Conservation (phyloP, 2,888 invertebrate genomes). For the Andrena marginata region DNA sequence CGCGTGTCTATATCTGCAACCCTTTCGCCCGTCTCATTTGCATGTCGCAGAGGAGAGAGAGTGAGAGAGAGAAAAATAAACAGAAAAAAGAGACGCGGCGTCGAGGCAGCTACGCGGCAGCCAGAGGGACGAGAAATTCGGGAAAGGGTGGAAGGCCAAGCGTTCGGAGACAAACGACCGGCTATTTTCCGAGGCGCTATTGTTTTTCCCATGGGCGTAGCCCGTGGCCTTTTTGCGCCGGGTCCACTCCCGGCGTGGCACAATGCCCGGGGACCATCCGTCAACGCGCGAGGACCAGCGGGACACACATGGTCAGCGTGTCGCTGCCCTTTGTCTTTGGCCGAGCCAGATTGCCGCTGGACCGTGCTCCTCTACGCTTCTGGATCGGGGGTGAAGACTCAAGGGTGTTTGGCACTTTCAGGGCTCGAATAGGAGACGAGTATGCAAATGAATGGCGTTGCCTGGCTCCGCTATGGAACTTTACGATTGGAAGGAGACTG, state of each 20-base stretch:
- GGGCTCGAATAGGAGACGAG: background rate
- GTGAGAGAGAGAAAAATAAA: background rate
- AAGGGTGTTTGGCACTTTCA: background rate
- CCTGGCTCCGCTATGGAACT: background rate
- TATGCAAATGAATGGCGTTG: background rate
- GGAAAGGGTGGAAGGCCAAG: constrained; percentile 64
- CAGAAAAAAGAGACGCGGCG: background rate
- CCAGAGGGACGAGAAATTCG: constrained; percentile 51
- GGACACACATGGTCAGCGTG: constrained; percentile 60
- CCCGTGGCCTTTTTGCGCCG: constrained; percentile 75
- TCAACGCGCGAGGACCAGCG: constrained; percentile 53
- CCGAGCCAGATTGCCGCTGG: background rate
- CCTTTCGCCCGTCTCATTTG: constrained; percentile 81
- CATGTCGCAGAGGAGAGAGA: constrained; percentile 65
- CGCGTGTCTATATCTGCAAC: constrained; percentile 75
- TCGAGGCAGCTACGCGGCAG: background rate
- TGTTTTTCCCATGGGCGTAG: constrained; percentile 78
- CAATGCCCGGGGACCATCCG: constrained; percentile 66
- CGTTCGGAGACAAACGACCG: constrained; percentile 68
- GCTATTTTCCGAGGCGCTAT: constrained; percentile 71
- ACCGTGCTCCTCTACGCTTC: background rate
- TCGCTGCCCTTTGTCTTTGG: constrained; percentile 50
- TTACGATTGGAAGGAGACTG: constrained; percentile 9
- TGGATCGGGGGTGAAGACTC: no score
- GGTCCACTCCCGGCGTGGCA: constrained; percentile 71